Percentiles rank a stretch among this genome's conserved stretches.
phyloP scores from a whole-genome alignment of 2,113 vertebrate genomes.

The Solea solea region DNA sequence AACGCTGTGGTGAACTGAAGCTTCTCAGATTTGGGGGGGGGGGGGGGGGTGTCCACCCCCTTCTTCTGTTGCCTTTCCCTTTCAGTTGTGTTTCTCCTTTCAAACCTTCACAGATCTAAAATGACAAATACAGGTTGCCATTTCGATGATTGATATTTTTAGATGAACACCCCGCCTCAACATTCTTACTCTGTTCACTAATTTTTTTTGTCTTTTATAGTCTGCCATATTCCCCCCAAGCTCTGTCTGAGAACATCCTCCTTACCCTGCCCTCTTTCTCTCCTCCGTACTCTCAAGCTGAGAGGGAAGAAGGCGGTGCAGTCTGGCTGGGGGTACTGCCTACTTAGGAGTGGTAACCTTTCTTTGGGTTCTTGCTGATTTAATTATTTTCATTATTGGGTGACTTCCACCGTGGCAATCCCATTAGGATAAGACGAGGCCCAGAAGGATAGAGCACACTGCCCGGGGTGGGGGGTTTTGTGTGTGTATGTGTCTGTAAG shows the following conservation, averaged over 20 bases:
- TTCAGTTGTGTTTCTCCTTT: not conserved
- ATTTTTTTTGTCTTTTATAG: slow-evolving; percentile 4
- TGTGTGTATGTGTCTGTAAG: slow-evolving; percentile 31
- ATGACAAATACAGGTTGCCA: not conserved
- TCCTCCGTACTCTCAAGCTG: slow-evolving; percentile 15
- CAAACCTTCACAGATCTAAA: no score
- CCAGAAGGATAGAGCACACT: slow-evolving; percentile 63
- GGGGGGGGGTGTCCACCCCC: not conserved
- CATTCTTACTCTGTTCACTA: no score
- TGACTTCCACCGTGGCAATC: slow-evolving; percentile 78
- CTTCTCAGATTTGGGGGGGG: not conserved
- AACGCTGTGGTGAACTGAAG: not conserved
- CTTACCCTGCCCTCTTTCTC: slow-evolving; percentile 16
- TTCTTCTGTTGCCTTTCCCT: not conserved
- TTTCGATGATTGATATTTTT: no score
- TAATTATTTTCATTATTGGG: slow-evolving; percentile 75
- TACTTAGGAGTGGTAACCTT: slow-evolving; percentile 60
- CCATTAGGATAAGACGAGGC: slow-evolving; percentile 74
- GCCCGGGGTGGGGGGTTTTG: slow-evolving; percentile 34
- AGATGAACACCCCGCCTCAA: no score
- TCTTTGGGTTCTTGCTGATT: slow-evolving; percentile 70
- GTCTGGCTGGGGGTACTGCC: slow-evolving; percentile 52
- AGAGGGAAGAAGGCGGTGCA: not conserved
- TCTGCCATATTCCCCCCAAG: slow-evolving; percentile 6
- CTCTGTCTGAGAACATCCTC: slow-evolving; percentile 31